Evolutionary conservation across 1,140 invertebrate genomes (phyloP).

Genomic region (Holotrichia oblita): DNA sequence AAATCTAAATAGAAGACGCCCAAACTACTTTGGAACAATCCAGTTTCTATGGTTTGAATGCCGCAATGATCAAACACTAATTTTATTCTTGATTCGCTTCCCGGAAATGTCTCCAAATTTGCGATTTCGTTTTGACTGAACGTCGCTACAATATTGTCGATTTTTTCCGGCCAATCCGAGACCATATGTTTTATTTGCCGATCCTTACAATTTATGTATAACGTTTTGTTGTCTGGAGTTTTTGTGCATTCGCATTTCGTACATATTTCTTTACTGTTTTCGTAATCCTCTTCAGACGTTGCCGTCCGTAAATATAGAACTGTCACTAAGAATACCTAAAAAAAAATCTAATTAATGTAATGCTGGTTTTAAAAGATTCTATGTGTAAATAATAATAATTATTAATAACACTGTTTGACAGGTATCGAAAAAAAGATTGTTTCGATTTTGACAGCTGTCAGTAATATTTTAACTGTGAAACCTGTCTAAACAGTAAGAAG

Average conservation of each 20-base stretch:
- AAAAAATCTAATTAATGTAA: background rate
- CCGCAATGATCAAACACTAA: constrained; percentile 63
- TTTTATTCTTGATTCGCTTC: constrained; percentile 56
- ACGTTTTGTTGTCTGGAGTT: constrained; percentile 29
- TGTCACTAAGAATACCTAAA: background rate
- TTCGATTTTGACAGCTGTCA: too few species aligned
- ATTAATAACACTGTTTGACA: background rate
- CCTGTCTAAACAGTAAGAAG: too few species aligned
- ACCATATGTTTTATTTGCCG: constrained; percentile 60
- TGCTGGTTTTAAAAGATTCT: too few species aligned
- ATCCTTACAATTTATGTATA: constrained; percentile 58
- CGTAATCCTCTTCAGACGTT: constrained; percentile 16
- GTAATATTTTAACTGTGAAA: too few species aligned
- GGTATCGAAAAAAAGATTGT: background rate
- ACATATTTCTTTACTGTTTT: constrained; percentile 54
- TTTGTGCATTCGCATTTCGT: constrained; percentile 50
- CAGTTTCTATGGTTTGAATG: constrained; percentile 67
- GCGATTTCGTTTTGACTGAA: constrained; percentile 62
- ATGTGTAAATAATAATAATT: background rate
- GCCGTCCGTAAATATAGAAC: background rate
- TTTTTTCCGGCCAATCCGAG: constrained; percentile 60
- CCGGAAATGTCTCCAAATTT: constrained; percentile 60
- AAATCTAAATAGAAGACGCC: constrained; percentile 75
- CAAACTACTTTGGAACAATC: constrained; percentile 71
- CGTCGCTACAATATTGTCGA: constrained; percentile 57